A percentile compares a stretch with the other conserved stretches of the same genome.
phyloP scores from a whole-genome alignment of 2,113 vertebrate genomes.

The Mesembrinibis cayennensis region DNA sequence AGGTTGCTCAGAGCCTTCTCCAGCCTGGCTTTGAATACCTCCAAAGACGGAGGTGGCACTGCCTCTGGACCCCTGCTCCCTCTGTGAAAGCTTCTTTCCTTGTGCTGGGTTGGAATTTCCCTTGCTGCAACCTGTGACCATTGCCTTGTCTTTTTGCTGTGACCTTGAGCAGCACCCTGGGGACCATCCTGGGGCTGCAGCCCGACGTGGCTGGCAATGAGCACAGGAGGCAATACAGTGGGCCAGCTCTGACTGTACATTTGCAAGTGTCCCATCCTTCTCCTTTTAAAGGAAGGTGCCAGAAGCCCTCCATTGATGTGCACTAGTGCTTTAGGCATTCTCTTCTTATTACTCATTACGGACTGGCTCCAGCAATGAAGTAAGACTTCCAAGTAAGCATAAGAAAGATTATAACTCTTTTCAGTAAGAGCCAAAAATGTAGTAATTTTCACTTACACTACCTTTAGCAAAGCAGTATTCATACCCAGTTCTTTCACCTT shows the following conservation, averaged over 20 bases:
- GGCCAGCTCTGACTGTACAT: fast-evolving
- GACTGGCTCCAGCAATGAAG: neutral
- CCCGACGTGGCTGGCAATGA: fast-evolving
- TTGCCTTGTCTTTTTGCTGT: neutral
- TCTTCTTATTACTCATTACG: neutral
- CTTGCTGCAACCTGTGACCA: neutral
- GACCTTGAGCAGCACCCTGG: neutral
- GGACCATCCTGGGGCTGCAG: neutral
- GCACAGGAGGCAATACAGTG: neutral
- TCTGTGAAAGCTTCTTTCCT: neutral
- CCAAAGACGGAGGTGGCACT: neutral
- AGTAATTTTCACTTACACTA: neutral
- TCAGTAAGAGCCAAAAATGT: neutral
- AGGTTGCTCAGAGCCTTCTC: neutral
- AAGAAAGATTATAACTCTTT: neutral
- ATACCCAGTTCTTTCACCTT: neutral
- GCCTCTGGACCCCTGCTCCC: neutral
- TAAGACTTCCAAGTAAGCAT: neutral
- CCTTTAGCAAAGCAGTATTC: neutral
- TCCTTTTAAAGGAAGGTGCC: neutral
- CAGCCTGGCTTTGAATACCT: neutral
- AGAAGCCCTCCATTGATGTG: neutral
- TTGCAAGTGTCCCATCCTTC: neutral
- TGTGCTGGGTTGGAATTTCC: neutral
- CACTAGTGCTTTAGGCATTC: neutral